Evolutionary conservation across 2,797 vertebrate genomes (phyloP), one percentile per base, ranked within the genome.

Genomic region (Schizopygopsis malacanthus): DNA sequence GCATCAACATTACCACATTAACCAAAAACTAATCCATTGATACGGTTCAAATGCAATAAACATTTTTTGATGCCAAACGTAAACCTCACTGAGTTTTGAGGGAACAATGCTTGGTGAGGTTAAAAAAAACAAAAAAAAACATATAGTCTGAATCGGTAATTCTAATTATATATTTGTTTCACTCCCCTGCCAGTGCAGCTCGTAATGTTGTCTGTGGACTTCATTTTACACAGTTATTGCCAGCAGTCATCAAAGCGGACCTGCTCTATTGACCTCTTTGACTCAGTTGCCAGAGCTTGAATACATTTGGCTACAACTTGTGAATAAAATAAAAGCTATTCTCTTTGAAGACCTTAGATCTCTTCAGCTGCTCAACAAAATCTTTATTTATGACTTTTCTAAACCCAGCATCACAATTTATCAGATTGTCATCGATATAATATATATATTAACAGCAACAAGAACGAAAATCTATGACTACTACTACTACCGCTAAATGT

Each of bases 281-380:
- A 87, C 81, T 78, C 65, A 15, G 45, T 47, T 79, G 79, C 85
- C 50, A 67, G 65, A 79, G 79, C 82, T 82, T 47, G 79, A 87
- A 90, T 87, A 77, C 52, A 89, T 89, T 80, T 87, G 83, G 86
- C 84, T 86, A 85, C 52, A 87, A 71, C 79, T 72, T 84, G 63
- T 86, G 78, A 89, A 89, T 87, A 86, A 87, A 87, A 86, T 87
- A 81, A 80, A 76, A 82, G 37, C 82, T 50, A 72, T 86, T 69
- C 59, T 65, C 81, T 86, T 88, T 87, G 81, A 88, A 90, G 81
- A 78, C 79, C 71, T 85, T 83, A 82, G 37, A 73, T 72, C 82
- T 71, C 52, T 79, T 87, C 25, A 87, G 81, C 77, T 84, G 72
- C 81, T 82, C 47, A 86, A 81, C n/a, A 70, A 20, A 75, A 41